Base-by-base conservation (phyloP, 2,888 invertebrate genomes). In the Cyrtodaria siliqua region DNA sequence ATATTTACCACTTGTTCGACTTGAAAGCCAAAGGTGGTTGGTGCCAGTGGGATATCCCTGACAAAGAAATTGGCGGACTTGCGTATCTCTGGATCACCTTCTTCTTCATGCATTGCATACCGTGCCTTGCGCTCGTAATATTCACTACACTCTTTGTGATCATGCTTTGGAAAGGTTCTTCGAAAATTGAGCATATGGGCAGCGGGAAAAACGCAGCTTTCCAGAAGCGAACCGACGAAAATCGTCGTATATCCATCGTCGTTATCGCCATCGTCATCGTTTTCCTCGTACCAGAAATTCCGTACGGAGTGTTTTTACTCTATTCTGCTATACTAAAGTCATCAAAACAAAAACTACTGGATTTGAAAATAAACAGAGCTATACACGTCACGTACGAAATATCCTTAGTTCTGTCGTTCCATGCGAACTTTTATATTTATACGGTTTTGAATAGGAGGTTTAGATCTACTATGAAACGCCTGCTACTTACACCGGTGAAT, bases 261-360 rank as follows among this genome's bases (percentile, higher is more conserved):
- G 20, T 56, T 12, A 14, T 16, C 2, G 56, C 56, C 14, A 40
- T 56, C 2, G 33, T 56, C 12, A 56, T 56, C 23, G 33, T 40
- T 23, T 20, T 56, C 16, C 20, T 56, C 12, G 40, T 20, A n/a
- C n/a, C n/a, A n/a, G n/a, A n/a, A n/a, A n/a, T n/a, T n/a, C n/a
- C n/a, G n/a, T n/a, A n/a, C n/a, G 56, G 56, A 2, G 56, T 6
- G 33, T 56, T 56, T 56, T 40, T 56, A 16, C 56, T 56, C 1
- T 29, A 38, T 4, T 56, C 38, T 3, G 40, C 40, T 38, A 56
- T 56, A 38, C 56, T 33, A n/a, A 33, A 40, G 4, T 40, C 33
- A 56, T 9, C 14, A 16, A 9, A 38, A 14, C 56, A 20, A 38
- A 18, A 12, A 18, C 56, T 56, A 20, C 20, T 56, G 24, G 20